Percentiles rank a stretch among this genome's conserved stretches.
Evolutionary conservation across 2,113 vertebrate species (phyloP).

Genomic region (Epinephelus cyanopodus): DNA sequence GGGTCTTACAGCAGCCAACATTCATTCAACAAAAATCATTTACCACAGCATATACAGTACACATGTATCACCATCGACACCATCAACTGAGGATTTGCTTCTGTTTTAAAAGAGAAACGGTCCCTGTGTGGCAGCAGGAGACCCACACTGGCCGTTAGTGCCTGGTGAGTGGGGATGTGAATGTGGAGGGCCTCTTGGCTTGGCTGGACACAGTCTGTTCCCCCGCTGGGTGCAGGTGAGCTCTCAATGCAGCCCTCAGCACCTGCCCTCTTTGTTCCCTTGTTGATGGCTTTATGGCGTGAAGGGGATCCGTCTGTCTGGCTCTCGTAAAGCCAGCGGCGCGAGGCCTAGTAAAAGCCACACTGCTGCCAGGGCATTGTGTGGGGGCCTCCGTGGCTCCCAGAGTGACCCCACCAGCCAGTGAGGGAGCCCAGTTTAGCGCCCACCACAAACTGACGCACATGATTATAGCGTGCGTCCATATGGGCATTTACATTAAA

Average conservation of each 20-base stretch:
- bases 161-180: constrained; percentile 70
- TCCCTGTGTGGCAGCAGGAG: constrained; percentile 34
- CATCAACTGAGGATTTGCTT: constrained; percentile 17
- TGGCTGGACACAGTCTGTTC: constrained; percentile 75
- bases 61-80: constrained; percentile 36
- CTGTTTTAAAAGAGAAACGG: constrained; percentile 28
- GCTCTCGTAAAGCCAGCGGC: constrained; percentile 82
- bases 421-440: constrained; percentile 40
- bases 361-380: constrained; percentile 81
- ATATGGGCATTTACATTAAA: constrained; percentile 1
- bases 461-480: background rate
- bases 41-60: constrained; percentile 16
- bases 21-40: constrained; percentile 61
- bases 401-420: constrained; percentile 71
- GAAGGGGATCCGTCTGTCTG: constrained; percentile 83
- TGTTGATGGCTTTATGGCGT: constrained; percentile 84
- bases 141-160: constrained; percentile 54
- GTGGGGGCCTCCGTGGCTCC: constrained; percentile 66
- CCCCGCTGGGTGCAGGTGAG: constrained; percentile 86
- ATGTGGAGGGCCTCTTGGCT: constrained; percentile 81
- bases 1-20: constrained; percentile 42
- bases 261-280: constrained; percentile 85
- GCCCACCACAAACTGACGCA: constrained; percentile 28
- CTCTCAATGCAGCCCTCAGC: constrained; percentile 81
- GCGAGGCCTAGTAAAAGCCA: constrained; percentile 79